Evolutionary conservation across 1,140 invertebrate genomes (phyloP), one percentile per base, ranked within the genome.

Genomic region (Ceratina calcarata): DNA sequence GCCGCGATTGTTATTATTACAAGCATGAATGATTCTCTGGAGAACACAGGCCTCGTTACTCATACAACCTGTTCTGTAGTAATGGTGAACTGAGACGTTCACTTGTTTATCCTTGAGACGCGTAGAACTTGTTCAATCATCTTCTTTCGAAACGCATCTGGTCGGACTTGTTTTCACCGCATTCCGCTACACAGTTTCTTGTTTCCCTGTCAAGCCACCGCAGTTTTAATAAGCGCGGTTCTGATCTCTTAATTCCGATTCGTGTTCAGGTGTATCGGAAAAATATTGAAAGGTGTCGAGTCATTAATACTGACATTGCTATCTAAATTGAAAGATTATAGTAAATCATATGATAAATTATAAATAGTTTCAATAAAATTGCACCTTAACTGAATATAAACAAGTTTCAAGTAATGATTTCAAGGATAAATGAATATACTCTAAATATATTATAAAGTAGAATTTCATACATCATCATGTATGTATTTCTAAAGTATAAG

Each of bases 1-100:
- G 32, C 55, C 45, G 37, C 37, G 10, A 51, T 74, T 13, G 49
- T 27, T 37, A 22, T 74, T 74, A 37, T 55, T 74, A 74, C 49
- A n/a, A 32, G 45, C 18, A 20, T 22, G 45, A 55, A 51, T 37
- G n/a, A 20, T 74, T 74, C 60, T 53, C 37, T 12, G 24, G 18
- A 4, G n/a, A 27, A 13, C 32, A n/a, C 20, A 1, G 12, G 24
- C 6, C 13, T 58, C 3, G 69, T 60, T 12, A 20, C 20, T 58
- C 32, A 32, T 58, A 20, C 16, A 15, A 20, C 69, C 15, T 53
- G 24, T n/a, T 55, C 66, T 22, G 1, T 55, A 65, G 18, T 27
- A 18, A 2, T 37, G 24, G 24, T 2, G 3, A 0, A 45, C 7
- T 2, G 7, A 16, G 18, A 37, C 15, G 7, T 24, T 1, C n/a